Evolutionary conservation across 1,140 invertebrate genomes (phyloP), one percentile per base, ranked within the genome.

Genomic region (Drosophila takahashii): DNA sequence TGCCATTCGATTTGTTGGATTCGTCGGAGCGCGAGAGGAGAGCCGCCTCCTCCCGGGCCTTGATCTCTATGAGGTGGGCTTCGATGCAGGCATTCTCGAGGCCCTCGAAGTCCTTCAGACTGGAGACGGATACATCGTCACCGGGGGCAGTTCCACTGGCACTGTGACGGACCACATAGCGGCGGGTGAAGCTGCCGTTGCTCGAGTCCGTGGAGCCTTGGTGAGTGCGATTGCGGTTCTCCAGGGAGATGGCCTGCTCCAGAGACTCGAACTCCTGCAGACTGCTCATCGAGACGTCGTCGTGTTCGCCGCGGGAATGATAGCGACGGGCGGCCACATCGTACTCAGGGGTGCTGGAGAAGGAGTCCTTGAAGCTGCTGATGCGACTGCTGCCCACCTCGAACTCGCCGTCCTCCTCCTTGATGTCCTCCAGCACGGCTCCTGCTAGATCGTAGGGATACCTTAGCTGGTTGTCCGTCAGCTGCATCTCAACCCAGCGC

Each of bases 221-320:
- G 83, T 95, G 94, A 18, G 95, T 94, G 71, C 94, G 93, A 59
- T 94, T 94, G 11, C 93, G 93, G 53, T 94, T 95, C 85, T 96
- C 95, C 32, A 95, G 91, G 0, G 94, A 95, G 56, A 97, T 94
- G 0, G 96, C 95, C 81, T 95, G 95, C 92, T 99, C 98, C 6
- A 99, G 92, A 58, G 96, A 95, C 93, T 98, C 98, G 93, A 99
- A 99, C 92, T 99, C 98, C 92, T 98, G 97, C 61, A 98, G 93
- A 7, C 97, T 98, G 59, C 96, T 97, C 87, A 98, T 95, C 0
- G 97, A 98, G 22, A 98, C 93, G 92, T 98, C 96, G 92, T 98
- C 98, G 91, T 97, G 96, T 79, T 98, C 98, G 3, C 96, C 97
- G 4, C 96, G 95, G 1, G 95, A 95, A 81, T 97, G 96, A 91